Evolutionary conservation across 2,797 vertebrate species (phyloP).

Genomic region (Epinephelus coioides): DNA sequence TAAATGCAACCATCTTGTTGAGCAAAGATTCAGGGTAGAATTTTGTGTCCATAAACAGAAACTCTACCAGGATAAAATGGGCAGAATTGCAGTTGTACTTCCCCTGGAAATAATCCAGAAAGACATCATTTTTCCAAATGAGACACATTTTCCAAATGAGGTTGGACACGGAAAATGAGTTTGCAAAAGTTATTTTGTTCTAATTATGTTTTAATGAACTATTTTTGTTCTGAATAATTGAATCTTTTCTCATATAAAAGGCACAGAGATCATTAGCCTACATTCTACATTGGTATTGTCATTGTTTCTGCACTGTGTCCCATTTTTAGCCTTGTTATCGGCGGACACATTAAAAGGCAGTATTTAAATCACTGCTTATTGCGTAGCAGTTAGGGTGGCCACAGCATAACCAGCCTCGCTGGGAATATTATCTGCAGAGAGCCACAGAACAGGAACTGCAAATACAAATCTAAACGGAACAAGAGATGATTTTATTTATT

Average conservation of each 20-base stretch:
- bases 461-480: slow-evolving; percentile 47
- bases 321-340: slow-evolving; percentile 77
- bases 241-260: slow-evolving; percentile 81
- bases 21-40: slow-evolving; percentile 36
- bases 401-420: slow-evolving; percentile 40
- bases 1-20: slow-evolving; percentile 32
- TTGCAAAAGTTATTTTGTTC: slow-evolving; percentile 83
- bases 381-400: slow-evolving; percentile 49
- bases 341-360: slow-evolving; percentile 62
- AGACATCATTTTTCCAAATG: slow-evolving; percentile 71
- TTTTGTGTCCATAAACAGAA: slow-evolving; percentile 35
- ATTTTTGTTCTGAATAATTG: slow-evolving; percentile 86
- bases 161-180: slow-evolving; percentile 80
- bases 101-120: slow-evolving; percentile 70
- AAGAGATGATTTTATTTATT: slow-evolving; percentile 23
- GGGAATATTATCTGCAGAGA: slow-evolving; percentile 60
- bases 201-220: slow-evolving; percentile 86
- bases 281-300: slow-evolving; percentile 78
- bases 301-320: slow-evolving; percentile 79
- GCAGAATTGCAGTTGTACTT: slow-evolving; percentile 33
- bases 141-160: slow-evolving; percentile 79
- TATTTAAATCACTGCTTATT: slow-evolving; percentile 59
- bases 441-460: slow-evolving; percentile 38
- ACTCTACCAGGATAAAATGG: slow-evolving; percentile 39
- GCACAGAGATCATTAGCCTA: slow-evolving; percentile 83